Conservation (phyloP, 2,888 invertebrate species). For the Zele albiditarsus region DNA sequence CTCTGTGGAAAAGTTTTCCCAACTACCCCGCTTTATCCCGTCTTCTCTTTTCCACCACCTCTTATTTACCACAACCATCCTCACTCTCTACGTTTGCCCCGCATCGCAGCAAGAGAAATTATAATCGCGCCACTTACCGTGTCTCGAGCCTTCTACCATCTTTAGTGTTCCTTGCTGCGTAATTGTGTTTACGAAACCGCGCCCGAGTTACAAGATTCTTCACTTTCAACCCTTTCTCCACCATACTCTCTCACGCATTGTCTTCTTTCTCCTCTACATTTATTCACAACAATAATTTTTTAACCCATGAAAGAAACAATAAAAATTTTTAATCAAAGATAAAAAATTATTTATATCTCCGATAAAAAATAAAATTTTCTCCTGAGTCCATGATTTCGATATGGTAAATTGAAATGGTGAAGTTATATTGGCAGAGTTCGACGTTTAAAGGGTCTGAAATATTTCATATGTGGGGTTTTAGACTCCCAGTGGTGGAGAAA, state of each 20-base stretch:
- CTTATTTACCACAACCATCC: background rate
- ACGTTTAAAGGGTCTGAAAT: slow-evolving; percentile 30
- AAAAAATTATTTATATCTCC: background rate
- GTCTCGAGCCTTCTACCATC: slow-evolving; percentile 38
- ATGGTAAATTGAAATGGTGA: background rate
- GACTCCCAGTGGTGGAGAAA: slow-evolving; percentile 14
- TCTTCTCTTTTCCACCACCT: background rate
- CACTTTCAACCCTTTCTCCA: slow-evolving; percentile 11
- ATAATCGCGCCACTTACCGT: slow-evolving; percentile 66
- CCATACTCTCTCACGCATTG: slow-evolving; percentile 1
- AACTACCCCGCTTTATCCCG: slow-evolving; percentile 10
- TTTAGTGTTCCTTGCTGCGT: slow-evolving; percentile 46
- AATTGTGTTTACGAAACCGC: slow-evolving; percentile 64
- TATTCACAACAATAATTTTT: background rate
- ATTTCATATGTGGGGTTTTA: slow-evolving; percentile 22
- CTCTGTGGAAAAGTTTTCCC: slow-evolving; percentile 32
- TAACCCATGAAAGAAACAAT: background rate
- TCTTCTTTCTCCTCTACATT: background rate
- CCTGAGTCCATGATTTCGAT: background rate
- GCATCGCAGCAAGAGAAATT: slow-evolving; percentile 55
- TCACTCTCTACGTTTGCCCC: slow-evolving; percentile 2
- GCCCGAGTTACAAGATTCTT: slow-evolving; percentile 54
- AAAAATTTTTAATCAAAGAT: background rate
- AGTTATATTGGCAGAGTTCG: slow-evolving; percentile 43
- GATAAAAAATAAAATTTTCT: background rate